Evolutionary conservation across 2,888 invertebrate species (phyloP).

Genomic region (Lepeophtheirus nordmannii): DNA sequence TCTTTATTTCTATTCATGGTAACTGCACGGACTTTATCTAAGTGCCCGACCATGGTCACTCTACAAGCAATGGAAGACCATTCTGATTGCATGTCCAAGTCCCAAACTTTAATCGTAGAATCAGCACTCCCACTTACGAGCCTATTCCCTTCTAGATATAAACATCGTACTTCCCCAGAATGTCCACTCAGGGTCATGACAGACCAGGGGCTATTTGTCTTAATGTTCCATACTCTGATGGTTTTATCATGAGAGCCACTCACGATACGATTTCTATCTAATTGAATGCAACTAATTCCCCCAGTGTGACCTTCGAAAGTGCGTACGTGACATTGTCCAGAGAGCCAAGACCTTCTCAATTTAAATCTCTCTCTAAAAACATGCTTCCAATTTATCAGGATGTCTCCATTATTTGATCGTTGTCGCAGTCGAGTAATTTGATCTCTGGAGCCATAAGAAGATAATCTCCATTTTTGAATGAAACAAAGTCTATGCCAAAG

Average conservation of each 20-base stretch:
- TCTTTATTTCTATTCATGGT: constrained; percentile 34
- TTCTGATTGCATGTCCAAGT: constrained; percentile 35
- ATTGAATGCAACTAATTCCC: constrained; percentile 41
- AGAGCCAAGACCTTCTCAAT: constrained; percentile 38
- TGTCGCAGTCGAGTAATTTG: constrained; percentile 33
- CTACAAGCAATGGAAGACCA: constrained; percentile 41
- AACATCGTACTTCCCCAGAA: constrained; percentile 39
- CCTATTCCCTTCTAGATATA: constrained; percentile 35
- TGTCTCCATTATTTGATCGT: constrained; percentile 28
- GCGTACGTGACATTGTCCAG: constrained; percentile 38
- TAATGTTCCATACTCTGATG: constrained; percentile 40
- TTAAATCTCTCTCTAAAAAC: constrained; percentile 39
- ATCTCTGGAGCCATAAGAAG: constrained; percentile 34
- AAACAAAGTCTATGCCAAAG: constrained; percentile 37
- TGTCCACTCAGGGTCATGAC: constrained; percentile 41
- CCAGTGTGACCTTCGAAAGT: constrained; percentile 41
- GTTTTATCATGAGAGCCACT: constrained; percentile 41
- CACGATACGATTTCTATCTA: constrained; percentile 40
- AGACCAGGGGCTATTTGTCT: constrained; percentile 39
- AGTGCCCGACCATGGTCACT: constrained; percentile 41
- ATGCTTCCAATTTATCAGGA: constrained; percentile 28
- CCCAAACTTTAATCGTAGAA: constrained; percentile 39
- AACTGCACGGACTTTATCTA: constrained; percentile 34
- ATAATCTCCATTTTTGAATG: constrained; percentile 35
- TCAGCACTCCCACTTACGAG: constrained; percentile 36